Base-by-base conservation (phyloP, 1,140 invertebrate genomes). In the Aphidius ervi region DNA sequence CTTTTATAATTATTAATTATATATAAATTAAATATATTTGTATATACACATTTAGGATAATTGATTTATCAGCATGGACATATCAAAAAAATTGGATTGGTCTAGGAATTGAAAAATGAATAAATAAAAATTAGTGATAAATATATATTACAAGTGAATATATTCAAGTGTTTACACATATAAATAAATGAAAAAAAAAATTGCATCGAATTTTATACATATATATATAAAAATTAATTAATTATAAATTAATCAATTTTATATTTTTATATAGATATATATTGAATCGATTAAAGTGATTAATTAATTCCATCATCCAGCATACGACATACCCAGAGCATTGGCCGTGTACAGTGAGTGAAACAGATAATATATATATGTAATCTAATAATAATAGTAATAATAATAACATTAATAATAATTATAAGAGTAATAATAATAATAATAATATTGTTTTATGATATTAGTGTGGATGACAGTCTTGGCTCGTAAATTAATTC, bases 251-350 rank as follows among this genome's bases (percentile, higher is more conserved):
- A 23, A 23, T 23, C 3, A 2, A 2, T 46, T 42, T 39, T 61
- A 20, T 47, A 39, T 43, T 53, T 39, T 56, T 64, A 62, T 60
- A 56, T 20, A 65, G 56, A 54, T 58, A 56, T 37, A 62, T 62
- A 62, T 54, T 50, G 31, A 63, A 53, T 46, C 50, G 53, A 57
- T 59, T 37, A 49, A 45, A 58, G 48, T 48, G 56, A 39, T 56
- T 40, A 48, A 58, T 48, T 56, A 48, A 73, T 72, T 75, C 65
- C 71, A 49, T 31, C 63, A 80, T 78, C 75, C 75, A 79, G 76
- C 78, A 79, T 78, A 79, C 77, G 74, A 80, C 76, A 78, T 80
- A 78, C 71, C 74, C 76, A 79, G 74, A 78, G 74, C 77, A 79
- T 78, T 77, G 70, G 71, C 73, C 68, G 73, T 79, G 76, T 75